A percentile compares a stretch with the other conserved stretches of the same genome.
Conservation (phyloP, 2,888 invertebrate genomes). For the Pomacea canaliculata region DNA sequence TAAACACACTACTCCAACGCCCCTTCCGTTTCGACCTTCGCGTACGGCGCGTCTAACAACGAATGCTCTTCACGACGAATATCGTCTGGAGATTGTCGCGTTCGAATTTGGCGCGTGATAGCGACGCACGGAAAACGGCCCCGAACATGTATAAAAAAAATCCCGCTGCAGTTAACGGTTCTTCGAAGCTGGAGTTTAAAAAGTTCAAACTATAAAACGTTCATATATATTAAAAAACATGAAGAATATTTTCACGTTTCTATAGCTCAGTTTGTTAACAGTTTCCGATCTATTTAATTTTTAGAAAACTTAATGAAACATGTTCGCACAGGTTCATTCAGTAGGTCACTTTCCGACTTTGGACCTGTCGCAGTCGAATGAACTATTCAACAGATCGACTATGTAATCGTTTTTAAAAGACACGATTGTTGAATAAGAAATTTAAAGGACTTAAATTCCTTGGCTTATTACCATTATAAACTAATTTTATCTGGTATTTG, state of each 20-base stretch:
- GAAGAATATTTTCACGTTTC: background rate
- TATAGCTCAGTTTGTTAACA: background rate
- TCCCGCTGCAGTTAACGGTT: slow-evolving; percentile 6
- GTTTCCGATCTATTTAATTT: background rate
- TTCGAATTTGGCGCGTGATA: slow-evolving; percentile 66
- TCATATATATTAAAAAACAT: background rate
- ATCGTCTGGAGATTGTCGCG: slow-evolving; percentile 37
- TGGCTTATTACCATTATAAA: too few species aligned
- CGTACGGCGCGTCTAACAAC: too few species aligned
- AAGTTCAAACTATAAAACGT: background rate
- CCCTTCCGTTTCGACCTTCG: too few species aligned
- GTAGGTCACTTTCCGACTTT: too few species aligned
- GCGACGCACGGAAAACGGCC: slow-evolving; percentile 43
- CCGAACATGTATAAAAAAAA: slow-evolving; percentile 39
- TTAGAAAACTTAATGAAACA: slow-evolving; percentile 9
- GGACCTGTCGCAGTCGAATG: too few species aligned
- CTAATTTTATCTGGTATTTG: too few species aligned
- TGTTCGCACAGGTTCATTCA: slow-evolving; percentile 19
- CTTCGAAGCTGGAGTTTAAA: background rate
- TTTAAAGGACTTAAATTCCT: too few species aligned
- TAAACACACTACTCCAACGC: too few species aligned
- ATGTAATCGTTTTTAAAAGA: too few species aligned
- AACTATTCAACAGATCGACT: too few species aligned
- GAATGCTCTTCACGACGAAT: slow-evolving; percentile 4
- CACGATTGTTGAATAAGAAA: too few species aligned